Base-by-base conservation (phyloP, 2,797 vertebrate species). In the Pangasius macronema region DNA sequence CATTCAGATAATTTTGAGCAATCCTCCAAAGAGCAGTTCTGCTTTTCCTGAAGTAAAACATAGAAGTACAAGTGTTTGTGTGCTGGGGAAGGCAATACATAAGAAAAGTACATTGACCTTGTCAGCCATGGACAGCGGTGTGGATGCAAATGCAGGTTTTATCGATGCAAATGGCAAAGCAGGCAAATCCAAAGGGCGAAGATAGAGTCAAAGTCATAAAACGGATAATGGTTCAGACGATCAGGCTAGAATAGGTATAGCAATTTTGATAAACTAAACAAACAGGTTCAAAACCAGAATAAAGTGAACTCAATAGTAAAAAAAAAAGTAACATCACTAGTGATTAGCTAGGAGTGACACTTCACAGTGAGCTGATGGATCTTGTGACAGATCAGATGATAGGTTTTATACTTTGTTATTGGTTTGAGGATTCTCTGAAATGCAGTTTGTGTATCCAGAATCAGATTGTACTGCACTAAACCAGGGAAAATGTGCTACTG, bases 151-250 rank as follows among this genome's bases (percentile, higher is more conserved):
- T 55, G 7, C 73, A 77, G 75, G n/a, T 77, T 33, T 55, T 30
- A 55, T 55, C 55, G 16, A 77, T 55, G 51, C 51, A 33, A 55
- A 55, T 77, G 51, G 75, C 1, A 55, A 51, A 51, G 46, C 46
- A n/a, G 73, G 51, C 46, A 76, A 76, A n/a, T 76, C 27, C 73
- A 51, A n/a, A 51, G 27, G 42, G 73, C 46, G 30, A 76, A 76
- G 39, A 73, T 73, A 70, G 36, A 72, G 42, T 49, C 42, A 75
- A 49, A 51, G 73, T 33, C 7, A 30, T 30, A 30, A 10, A 53
- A 20, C 3, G 55, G 16, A 14, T 76, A 51, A 51, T 51, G 27
- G 16, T 77, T 20, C n/a, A 53, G n/a, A 3, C 1, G 7, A 77
- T 77, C 75, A 30, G 49, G 75, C n/a, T 53, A 20, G 24, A 16